Evolutionary conservation across 2,113 vertebrate genomes (phyloP).

Genomic region (Macrotis lagotis): DNA sequence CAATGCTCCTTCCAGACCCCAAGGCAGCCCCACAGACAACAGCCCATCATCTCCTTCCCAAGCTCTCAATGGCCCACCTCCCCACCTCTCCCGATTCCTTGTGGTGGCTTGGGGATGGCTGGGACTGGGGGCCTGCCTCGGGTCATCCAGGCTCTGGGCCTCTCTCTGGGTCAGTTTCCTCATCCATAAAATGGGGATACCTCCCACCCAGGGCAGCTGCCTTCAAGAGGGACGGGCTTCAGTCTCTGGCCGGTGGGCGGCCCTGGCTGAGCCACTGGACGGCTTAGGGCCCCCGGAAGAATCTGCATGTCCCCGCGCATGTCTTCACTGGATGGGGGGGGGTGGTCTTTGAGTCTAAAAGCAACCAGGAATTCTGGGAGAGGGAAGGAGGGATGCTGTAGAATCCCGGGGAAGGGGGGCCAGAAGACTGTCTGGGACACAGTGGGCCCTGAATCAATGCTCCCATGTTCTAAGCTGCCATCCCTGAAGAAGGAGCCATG

Average conservation of each 20-base stretch:
- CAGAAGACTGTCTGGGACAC: background rate
- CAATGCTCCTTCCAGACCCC: background rate
- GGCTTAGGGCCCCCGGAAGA: no score
- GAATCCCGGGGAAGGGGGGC: no score
- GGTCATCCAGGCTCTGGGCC: background rate
- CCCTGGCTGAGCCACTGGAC: no score
- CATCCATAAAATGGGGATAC: background rate
- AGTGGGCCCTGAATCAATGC: no score
- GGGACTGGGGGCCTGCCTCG: background rate
- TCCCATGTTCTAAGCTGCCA: no score
- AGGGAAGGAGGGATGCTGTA: background rate
- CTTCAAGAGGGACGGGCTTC: no score
- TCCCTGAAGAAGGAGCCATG: background rate
- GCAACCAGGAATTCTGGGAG: background rate
- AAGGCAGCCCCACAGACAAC: no score
- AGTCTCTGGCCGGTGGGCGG: background rate
- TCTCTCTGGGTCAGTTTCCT: background rate
- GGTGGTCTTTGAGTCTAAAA: no score
- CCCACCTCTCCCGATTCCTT: no score
- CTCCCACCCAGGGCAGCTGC: no score
- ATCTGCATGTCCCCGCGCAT: no score
- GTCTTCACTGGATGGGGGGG: accelerated
- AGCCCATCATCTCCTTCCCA: no score
- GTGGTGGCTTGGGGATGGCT: background rate
- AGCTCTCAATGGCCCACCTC: background rate